Conservation (phyloP, 2,888 invertebrate genomes). For the Mellilla xanthometata region DNA sequence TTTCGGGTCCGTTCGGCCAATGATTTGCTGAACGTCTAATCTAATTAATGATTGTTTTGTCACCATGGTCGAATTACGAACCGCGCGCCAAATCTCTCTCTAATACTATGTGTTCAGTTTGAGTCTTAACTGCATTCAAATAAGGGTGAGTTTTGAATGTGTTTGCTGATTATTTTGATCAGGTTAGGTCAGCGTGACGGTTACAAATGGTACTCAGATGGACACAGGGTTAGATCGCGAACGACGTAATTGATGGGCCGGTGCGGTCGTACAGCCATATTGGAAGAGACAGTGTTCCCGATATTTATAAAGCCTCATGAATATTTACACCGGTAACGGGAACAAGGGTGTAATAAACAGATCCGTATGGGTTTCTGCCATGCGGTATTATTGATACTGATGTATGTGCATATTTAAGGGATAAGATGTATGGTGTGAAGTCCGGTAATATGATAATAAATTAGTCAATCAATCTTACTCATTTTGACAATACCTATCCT, state of each 20-base stretch:
- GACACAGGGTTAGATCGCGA: conserved; percentile 69
- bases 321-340: conserved; percentile 39
- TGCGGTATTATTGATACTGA: conserved; percentile 21
- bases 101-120: conserved; percentile 14
- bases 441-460: conserved; percentile 11
- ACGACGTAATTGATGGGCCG: conserved; percentile 69
- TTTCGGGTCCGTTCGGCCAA: conserved; percentile 49
- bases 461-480: neutral
- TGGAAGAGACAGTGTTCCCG: conserved; percentile 41
- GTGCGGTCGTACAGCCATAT: conserved; percentile 49
- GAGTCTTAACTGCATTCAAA: conserved; percentile 27
- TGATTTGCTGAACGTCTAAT: conserved; percentile 63
- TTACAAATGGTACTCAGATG: conserved; percentile 69
- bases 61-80: conserved; percentile 56
- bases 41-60: conserved; percentile 71
- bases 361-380: conserved; percentile 20
- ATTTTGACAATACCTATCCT: too few species aligned
- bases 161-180: conserved; percentile 29
- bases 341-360: conserved; percentile 30
- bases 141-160: conserved; percentile 35
- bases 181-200: conserved; percentile 54
- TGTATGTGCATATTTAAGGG: conserved; percentile 19
- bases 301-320: conserved; percentile 45
- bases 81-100: conserved; percentile 42
- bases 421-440: conserved; percentile 16